Evolutionary conservation across 2,797 vertebrate genomes (phyloP).

Genomic region (Chloroceryle amazona): DNA sequence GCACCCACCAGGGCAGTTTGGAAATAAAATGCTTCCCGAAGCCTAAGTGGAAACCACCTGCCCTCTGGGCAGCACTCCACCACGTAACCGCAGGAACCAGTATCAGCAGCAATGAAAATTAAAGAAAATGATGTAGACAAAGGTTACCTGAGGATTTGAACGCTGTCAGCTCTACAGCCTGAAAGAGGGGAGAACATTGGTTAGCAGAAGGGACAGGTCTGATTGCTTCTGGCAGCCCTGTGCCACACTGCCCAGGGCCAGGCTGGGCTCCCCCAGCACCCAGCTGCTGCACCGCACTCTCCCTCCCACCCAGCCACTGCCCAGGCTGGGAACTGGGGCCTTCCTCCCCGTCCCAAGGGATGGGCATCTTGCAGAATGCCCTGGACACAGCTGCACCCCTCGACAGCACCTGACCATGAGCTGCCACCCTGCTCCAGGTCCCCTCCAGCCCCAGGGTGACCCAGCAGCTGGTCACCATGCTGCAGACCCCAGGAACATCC

Average conservation of each 20-base stretch:
- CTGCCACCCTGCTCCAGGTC: accelerated
- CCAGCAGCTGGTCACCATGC: accelerated
- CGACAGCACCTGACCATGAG: accelerated
- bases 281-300: not conserved
- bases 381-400: not conserved
- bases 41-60: not conserved
- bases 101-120: not conserved
- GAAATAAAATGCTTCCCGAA: not conserved
- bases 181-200: not conserved
- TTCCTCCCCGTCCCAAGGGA: accelerated
- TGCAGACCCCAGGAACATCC: not conserved
- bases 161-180: conserved; percentile 79
- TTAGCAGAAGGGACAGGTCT: not conserved
- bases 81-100: not conserved
- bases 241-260: accelerated
- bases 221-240: not conserved
- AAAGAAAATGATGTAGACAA: not conserved
- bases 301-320: accelerated
- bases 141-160: conserved; percentile 79
- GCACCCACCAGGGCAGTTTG: not conserved
- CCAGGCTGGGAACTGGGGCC: not conserved
- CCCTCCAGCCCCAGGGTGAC: not conserved
- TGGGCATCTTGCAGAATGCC: accelerated
- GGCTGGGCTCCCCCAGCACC: not conserved
- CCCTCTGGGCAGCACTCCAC: not conserved